Evolutionary conservation across 2,113 vertebrate genomes (phyloP).

Genomic region (Sander vitreus): DNA sequence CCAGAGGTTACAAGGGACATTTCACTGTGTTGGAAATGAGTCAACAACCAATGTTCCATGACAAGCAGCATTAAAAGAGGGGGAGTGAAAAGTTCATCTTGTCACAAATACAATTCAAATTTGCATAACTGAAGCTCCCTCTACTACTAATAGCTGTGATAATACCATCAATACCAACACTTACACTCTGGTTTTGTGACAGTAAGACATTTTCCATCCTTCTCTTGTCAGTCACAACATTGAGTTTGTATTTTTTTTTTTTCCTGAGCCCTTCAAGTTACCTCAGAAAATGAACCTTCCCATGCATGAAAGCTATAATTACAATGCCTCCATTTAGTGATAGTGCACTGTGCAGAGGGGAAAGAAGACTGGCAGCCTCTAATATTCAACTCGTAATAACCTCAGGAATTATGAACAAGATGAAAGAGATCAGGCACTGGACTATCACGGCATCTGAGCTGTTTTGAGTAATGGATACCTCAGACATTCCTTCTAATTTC

Average conservation of each 20-base stretch:
- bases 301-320: slow-evolving; percentile 85
- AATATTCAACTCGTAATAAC: slow-evolving; percentile 76
- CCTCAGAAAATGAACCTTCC: slow-evolving; percentile 77
- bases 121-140: slow-evolving; percentile 75
- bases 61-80: slow-evolving; percentile 64
- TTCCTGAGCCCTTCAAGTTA: slow-evolving; percentile 73
- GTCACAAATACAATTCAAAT: slow-evolving; percentile 64
- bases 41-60: slow-evolving; percentile 70
- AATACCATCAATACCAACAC: slow-evolving; percentile 54
- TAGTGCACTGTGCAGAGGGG: slow-evolving; percentile 57
- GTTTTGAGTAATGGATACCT: slow-evolving; percentile 65
- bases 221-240: slow-evolving; percentile 55
- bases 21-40: slow-evolving; percentile 60
- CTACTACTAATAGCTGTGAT: slow-evolving; percentile 72
- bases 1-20: slow-evolving; percentile 57
- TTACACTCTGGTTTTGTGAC: slow-evolving; percentile 35
- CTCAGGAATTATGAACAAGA: slow-evolving; percentile 75
- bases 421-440: slow-evolving; percentile 74
- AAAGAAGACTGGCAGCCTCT: slow-evolving; percentile 69
- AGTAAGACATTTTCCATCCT: slow-evolving; percentile 53
- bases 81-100: slow-evolving; percentile 70
- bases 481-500: slow-evolving; percentile 19
- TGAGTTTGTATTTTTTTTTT: slow-evolving; percentile 32
- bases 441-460: slow-evolving; percentile 48
- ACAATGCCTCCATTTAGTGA: slow-evolving; percentile 76